Conservation (phyloP, 2,888 invertebrate species). For the Embidobia sp. region DNA sequence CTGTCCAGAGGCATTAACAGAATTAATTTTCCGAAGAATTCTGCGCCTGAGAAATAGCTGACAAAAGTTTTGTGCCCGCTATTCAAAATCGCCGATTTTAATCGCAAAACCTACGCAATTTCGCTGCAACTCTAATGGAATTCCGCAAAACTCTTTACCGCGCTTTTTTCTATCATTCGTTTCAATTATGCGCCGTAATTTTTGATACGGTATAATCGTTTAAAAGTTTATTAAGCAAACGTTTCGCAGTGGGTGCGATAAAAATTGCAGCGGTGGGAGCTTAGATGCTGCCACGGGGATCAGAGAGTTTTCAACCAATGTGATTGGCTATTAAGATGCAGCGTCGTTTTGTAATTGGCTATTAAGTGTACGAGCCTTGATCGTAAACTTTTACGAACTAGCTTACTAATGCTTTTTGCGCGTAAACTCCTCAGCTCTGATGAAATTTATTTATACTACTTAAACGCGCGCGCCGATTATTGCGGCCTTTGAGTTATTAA, state of each 20-base stretch:
- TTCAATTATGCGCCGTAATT: no score
- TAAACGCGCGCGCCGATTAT: neutral
- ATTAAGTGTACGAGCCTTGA: constrained; percentile 46
- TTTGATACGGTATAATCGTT: neutral
- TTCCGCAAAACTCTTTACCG: no score
- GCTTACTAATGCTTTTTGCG: constrained; percentile 38
- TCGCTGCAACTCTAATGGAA: no score
- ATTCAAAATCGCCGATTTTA: no score
- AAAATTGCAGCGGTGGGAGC: constrained; percentile 7
- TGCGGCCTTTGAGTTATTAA: constrained; percentile 9
- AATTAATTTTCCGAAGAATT: no score
- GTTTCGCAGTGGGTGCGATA: constrained; percentile 8
- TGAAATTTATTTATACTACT: constrained; percentile 38
- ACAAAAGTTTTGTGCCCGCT: no score
- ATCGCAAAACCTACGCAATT: no score
- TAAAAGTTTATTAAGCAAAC: constrained; percentile 17
- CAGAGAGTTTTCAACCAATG: constrained; percentile 23
- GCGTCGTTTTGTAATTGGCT: constrained; percentile 49
- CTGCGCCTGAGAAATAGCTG: no score
- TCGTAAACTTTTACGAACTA: constrained; percentile 54
- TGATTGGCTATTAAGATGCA: constrained; percentile 56
- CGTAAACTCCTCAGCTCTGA: constrained; percentile 10
- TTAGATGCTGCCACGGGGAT: constrained; percentile 13
- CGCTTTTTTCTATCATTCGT: no score
- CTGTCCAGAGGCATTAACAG: no score